These are phyloP conservation scores for Phalacrocorax aristotelis DNA, from an alignment of 2,113 vertebrate genomes.

Conservation along the genomic window DNA sequence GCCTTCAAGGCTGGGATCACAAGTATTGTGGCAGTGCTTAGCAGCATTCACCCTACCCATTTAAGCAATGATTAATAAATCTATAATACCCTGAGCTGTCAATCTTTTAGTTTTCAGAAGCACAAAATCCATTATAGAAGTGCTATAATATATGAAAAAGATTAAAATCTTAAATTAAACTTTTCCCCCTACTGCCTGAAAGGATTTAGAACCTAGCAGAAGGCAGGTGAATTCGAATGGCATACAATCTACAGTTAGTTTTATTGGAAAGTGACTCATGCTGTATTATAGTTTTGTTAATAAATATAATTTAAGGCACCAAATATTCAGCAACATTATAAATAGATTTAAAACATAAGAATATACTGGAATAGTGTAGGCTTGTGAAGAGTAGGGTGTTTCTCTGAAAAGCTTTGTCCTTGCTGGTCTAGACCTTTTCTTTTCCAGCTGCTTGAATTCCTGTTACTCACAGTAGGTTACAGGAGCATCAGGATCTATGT, in stretches of 20 bases:
- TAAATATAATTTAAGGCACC: slow-evolving; percentile 53
- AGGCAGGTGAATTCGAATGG: slow-evolving; percentile 64
- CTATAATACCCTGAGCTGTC: slow-evolving; percentile 72
- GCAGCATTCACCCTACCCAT: slow-evolving; percentile 21
- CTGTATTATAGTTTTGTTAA: slow-evolving; percentile 69
- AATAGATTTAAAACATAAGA: slow-evolving; percentile 56
- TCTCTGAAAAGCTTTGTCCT: not conserved
- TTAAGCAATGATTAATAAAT: slow-evolving; percentile 76
- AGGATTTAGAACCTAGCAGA: slow-evolving; percentile 73
- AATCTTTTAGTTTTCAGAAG: slow-evolving; percentile 73
- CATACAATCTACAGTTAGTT: slow-evolving; percentile 65
- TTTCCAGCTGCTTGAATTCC: not conserved
- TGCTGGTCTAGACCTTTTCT: not conserved
- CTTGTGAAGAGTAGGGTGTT: not conserved
- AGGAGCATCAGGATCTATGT: not conserved
- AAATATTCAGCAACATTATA: slow-evolving; percentile 54
- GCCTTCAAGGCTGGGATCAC: slow-evolving; percentile 5
- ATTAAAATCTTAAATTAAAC: slow-evolving; percentile 80
- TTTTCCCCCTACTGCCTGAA: slow-evolving; percentile 63
- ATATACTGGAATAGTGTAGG: not conserved
- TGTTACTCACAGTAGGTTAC: not conserved
- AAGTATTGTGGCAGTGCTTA: slow-evolving; percentile 27
- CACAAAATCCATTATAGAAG: slow-evolving; percentile 76
- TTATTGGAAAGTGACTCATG: slow-evolving; percentile 67
- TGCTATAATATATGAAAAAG: slow-evolving; percentile 75